Evolutionary conservation across 2,113 vertebrate species (phyloP).

Genomic region (Miniopterus natalensis): DNA sequence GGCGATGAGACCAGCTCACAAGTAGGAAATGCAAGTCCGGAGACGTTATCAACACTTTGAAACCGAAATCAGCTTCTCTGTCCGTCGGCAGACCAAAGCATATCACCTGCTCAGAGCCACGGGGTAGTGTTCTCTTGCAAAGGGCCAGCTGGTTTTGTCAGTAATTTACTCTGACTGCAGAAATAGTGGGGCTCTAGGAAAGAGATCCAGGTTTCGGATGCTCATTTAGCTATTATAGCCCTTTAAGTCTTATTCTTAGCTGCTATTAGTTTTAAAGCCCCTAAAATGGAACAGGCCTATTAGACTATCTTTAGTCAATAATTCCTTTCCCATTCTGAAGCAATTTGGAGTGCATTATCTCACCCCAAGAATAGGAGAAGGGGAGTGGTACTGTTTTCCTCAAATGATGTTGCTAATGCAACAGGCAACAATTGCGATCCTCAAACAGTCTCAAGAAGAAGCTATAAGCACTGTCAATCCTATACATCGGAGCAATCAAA

Average conservation of each 20-base stretch:
- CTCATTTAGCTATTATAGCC: conserved; percentile 73
- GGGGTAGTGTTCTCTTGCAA: conserved; percentile 46
- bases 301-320: conserved; percentile 72
- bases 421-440: not conserved
- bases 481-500: not conserved
- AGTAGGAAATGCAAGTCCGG: conserved; percentile 25
- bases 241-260: conserved; percentile 74
- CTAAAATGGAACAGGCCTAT: conserved; percentile 44
- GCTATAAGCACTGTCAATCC: not conserved
- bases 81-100: conserved; percentile 61
- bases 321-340: conserved; percentile 68
- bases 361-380: not conserved
- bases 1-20: conserved; percentile 56
- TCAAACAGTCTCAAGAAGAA: conserved; percentile 19
- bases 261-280: conserved; percentile 73
- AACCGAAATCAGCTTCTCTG: conserved; percentile 51
- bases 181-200: conserved; percentile 65
- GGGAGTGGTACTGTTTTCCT: not conserved
- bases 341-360: conserved; percentile 63
- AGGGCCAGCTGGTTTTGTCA: conserved; percentile 75
- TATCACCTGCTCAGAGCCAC: conserved; percentile 55
- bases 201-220: conserved; percentile 55
- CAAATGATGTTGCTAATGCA: conserved; percentile 18
- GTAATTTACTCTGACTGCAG: conserved; percentile 75
- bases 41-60: conserved; percentile 65